These are phyloP conservation scores for Allygus modestus DNA, from an alignment of 2,888 invertebrate species.

Conservation along the genomic window DNA sequence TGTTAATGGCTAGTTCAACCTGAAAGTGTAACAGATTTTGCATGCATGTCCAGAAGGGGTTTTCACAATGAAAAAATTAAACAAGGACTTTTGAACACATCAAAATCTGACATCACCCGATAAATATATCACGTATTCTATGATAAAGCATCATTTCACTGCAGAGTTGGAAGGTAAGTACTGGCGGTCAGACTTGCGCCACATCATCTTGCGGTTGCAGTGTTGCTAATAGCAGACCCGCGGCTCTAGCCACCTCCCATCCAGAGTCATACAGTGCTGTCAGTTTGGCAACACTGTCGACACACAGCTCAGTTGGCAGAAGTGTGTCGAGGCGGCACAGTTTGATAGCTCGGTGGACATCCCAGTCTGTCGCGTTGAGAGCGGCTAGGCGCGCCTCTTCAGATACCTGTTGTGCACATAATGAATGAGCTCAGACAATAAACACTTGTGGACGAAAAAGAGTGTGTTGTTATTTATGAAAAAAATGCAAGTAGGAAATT, in stretches of 20 bases:
- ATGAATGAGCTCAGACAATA: too few relatives aligned
- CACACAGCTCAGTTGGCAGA: slow-evolving; percentile 55
- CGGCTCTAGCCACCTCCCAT: slow-evolving; percentile 84
- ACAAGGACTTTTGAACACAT: background rate
- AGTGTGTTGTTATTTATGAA: too few relatives aligned
- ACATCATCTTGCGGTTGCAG: slow-evolving; percentile 58
- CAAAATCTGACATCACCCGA: background rate
- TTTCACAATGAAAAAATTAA: too few relatives aligned
- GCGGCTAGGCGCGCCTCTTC: slow-evolving; percentile 88
- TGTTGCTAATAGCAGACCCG: slow-evolving; percentile 70
- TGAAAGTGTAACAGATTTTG: too few relatives aligned
- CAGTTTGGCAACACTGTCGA: slow-evolving; percentile 65
- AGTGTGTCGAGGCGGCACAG: slow-evolving; percentile 78
- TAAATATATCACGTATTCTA: background rate
- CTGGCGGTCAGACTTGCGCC: slow-evolving; percentile 51
- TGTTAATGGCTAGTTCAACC: too few relatives aligned
- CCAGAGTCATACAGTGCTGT: slow-evolving; percentile 79
- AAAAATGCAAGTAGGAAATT: too few relatives aligned
- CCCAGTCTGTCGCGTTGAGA: slow-evolving; percentile 91
- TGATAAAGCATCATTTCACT: background rate
- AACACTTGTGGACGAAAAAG: too few relatives aligned
- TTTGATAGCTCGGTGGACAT: slow-evolving; percentile 93
- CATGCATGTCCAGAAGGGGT: too few relatives aligned
- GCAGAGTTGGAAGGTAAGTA: background rate
- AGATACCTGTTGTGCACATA: too few relatives aligned